Percentiles rank a stretch among this genome's conserved stretches.
phyloP scores from a whole-genome alignment of 2,888 invertebrate genomes.

The Bruchidius siliquastri region DNA sequence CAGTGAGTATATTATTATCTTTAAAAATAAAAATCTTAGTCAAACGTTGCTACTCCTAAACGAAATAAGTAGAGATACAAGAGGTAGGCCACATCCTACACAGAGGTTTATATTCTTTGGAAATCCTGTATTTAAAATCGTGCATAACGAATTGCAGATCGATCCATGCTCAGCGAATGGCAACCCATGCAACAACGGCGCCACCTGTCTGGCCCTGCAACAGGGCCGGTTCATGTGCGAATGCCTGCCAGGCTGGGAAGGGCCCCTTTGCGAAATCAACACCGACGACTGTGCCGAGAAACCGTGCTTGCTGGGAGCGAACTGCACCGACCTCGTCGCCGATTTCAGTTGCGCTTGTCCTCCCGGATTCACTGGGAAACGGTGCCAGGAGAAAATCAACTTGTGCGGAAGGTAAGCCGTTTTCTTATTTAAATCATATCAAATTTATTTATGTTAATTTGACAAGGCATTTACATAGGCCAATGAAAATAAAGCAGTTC shows the following conservation, averaged over 20 bases:
- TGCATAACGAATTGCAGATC: conserved; percentile 68
- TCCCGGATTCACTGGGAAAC: conserved; percentile 90
- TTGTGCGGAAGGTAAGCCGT: conserved; percentile 59
- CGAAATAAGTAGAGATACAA: no score
- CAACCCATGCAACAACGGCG: conserved; percentile 88
- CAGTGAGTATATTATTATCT: conserved; percentile 56
- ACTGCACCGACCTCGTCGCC: conserved; percentile 89
- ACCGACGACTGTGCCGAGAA: conserved; percentile 90
- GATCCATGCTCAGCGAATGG: conserved; percentile 86
- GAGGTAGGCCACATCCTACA: no score
- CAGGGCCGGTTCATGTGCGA: conserved; percentile 93
- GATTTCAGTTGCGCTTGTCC: conserved; percentile 94
- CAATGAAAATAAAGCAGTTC: no score
- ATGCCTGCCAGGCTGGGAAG: conserved; percentile 96
- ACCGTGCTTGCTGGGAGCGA: conserved; percentile 84
- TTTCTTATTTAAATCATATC: no score
- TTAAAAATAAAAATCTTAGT: no score
- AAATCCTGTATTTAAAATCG: no score
- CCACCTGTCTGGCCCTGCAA: conserved; percentile 81
- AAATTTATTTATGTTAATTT: no score
- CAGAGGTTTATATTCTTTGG: no score
- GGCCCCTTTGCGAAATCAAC: conserved; percentile 89
- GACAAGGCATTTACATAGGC: no score
- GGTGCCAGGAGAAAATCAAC: conserved; percentile 93
- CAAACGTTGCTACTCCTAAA: no score